Base-by-base conservation (phyloP, 2,113 vertebrate species). In the Prolemur simus region DNA sequence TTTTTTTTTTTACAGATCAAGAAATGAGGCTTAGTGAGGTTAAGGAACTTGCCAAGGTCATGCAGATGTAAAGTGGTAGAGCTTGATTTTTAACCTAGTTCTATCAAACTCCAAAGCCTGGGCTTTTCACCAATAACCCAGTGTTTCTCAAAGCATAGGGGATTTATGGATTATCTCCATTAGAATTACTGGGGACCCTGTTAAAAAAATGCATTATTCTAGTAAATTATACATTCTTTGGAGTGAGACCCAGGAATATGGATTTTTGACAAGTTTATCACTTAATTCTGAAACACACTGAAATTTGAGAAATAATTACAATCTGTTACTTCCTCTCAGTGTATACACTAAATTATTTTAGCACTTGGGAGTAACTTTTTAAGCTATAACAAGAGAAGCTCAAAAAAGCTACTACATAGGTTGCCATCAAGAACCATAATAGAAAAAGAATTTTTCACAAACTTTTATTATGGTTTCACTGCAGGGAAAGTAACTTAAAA, bases 401-500 rank as follows among this genome's bases (percentile, higher is more conserved):
- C 39, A 92, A 42, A 11, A 66, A 77, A 95, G 56, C 13, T 71
- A 71, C 76, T 54, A 63, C 6, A 47, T 27, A 82, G 56, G 15
- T 3, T 94, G 20, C 47, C 69, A 80, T 73, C 47, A 66, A 58
- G 64, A 96, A 63, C 11, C 39, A 68, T 39, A 86, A 34, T 2
- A 56, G 32, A 17, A 91, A 76, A 87, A 71, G 21, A 93, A 89
- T 47, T 58, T 74, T n/a, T 78, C 80, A 56, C 27, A 68, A 68
- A 86, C 20, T 89, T 93, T 76, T 78, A 77, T 58, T 77, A 60
- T 8, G 32, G 11, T 74, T 96, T 91, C 69, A 80, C 5, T 47
- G n/a, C 10, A 88, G 66, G 27, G 68, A 94, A 91, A 92, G 47
- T 54, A 94, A 95, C 17, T 82, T 52, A 69, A 69, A 93, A 95